phyloP scores from a whole-genome alignment of 2,113 vertebrate species.

The human region GRCh38 chr1:201693501-201694000 shows the following conservation, averaged over 20 bases:
- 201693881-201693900: background rate
- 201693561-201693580: too few relatives aligned
- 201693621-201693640: background rate
- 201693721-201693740: background rate
- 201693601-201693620: background rate
- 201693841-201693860: accelerated
- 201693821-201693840: background rate
- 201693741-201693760: background rate
- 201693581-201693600: background rate
- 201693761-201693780: accelerated
- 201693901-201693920: too few relatives aligned
- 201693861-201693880: background rate
- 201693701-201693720: background rate
- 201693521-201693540: background rate
- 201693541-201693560: background rate
- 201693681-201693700: background rate
- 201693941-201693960: background rate
- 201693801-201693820: background rate
- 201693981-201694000: background rate
- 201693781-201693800: too few relatives aligned
- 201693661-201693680: background rate
- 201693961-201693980: background rate
- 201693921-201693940: too few relatives aligned
- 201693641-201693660: background rate
- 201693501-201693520: background rate